These are phyloP conservation scores for Dipodomys ordii DNA, from an alignment of 2,113 vertebrate species.

Conservation along the genomic window DNA sequence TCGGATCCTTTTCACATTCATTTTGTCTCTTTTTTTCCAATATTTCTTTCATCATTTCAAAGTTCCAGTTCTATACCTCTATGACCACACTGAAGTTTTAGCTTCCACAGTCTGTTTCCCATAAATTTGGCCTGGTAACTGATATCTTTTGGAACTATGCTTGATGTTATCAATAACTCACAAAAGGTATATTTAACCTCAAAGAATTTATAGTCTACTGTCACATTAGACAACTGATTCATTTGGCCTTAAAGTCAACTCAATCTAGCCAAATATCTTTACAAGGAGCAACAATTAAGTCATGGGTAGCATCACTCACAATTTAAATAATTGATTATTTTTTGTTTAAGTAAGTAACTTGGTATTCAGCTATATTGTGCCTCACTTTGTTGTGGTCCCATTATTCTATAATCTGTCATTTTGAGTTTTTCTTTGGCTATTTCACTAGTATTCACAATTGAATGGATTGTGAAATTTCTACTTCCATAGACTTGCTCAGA, in stretches of 20 bases:
- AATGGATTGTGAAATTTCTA: slow-evolving; percentile 17
- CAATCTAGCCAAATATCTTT: slow-evolving; percentile 18
- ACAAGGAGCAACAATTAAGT: neutral
- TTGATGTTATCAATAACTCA: neutral
- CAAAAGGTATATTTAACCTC: neutral
- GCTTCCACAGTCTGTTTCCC: neutral
- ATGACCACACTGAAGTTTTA: neutral
- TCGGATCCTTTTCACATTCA: neutral
- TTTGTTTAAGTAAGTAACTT: neutral
- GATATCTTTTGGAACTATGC: neutral
- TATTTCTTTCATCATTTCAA: slow-evolving; percentile 1
- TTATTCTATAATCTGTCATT: slow-evolving; percentile 8
- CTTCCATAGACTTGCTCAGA: slow-evolving; percentile 27
- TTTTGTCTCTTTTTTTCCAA: neutral
- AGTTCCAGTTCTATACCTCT: neutral
- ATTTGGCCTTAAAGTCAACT: neutral
- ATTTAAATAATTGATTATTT: neutral
- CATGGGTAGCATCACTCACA: neutral
- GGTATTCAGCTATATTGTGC: neutral
- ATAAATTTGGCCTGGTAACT: neutral
- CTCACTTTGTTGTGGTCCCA: slow-evolving; percentile 16
- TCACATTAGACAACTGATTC: neutral
- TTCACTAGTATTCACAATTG: neutral
- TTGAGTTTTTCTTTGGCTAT: slow-evolving; percentile 3
- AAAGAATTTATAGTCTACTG: neutral